Base-by-base conservation (phyloP, 2,888 invertebrate genomes). In the Rhodophaea formosa region DNA sequence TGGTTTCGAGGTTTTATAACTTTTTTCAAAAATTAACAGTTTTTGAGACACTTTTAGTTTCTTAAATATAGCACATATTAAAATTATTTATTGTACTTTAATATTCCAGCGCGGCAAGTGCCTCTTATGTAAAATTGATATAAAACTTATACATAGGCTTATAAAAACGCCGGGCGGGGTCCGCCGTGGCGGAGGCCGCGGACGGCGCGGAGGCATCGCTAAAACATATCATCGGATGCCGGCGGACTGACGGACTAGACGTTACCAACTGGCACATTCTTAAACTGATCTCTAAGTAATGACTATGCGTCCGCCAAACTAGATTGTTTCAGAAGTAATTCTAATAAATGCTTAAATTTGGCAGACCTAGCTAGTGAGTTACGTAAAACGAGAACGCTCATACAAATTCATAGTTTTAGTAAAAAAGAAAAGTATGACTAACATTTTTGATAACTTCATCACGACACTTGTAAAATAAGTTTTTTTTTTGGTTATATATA, bases 31-130 rank as follows among this genome's bases (percentile, higher is more conserved):
- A 84, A 86, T 82, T 77, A 79, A 82, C 77, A 75, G 74, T 80
- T 83, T 77, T 85, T 75, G 82, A 83, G 87, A 88, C 84, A 85
- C 83, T 76, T 80, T 86, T 86, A 85, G 86, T 88, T 86, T 85
- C 86, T 88, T 89, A 88, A 65, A 80, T 64, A 79, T 82, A 85
- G 82, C 75, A 75, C 68, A 75, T 81, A 78, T 80, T 76, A 79
- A 84, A 84, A 86, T 79, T 81, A 86, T 86, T 86, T 85, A 88
- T 89, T 89, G 89, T 88, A 89, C 89, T 89, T 54, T 82, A 77
- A 79, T 77, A 72, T 82, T 79, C 78, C 77, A 79, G 80, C 77
- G 79, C 74, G 81, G 82, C 82, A 73, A 77, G 79, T 80, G 86
- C 85, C 86, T 78, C 80, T 79, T 80, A 83, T 83, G 82, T 86